Percentiles rank a stretch among this genome's conserved stretches.
phyloP scores from a whole-genome alignment of 2,113 vertebrate species.

The Diadophis punctatus region DNA sequence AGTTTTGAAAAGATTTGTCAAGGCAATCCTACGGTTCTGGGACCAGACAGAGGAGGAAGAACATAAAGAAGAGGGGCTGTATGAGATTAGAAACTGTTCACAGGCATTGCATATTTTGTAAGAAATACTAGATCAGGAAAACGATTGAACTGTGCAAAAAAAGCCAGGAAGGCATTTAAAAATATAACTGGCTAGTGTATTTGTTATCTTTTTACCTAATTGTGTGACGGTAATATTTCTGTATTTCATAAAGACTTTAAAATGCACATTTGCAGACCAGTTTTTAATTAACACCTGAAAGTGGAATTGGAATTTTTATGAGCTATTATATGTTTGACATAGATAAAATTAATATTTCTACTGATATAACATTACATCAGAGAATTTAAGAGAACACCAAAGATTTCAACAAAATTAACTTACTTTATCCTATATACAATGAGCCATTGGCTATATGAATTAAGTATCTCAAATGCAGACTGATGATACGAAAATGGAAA shows the following conservation, averaged over 20 bases:
- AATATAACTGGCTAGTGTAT: conserved; percentile 54
- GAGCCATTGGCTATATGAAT: conserved; percentile 76
- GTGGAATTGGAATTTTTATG: conserved; percentile 66
- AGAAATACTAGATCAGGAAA: conserved; percentile 84
- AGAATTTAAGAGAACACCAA: conserved; percentile 73
- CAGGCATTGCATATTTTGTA: conserved; percentile 85
- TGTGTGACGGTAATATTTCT: conserved; percentile 63
- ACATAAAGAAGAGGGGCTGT: conserved; percentile 88
- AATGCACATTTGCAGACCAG: conserved; percentile 59
- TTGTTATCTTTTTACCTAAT: conserved; percentile 63
- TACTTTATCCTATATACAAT: conserved; percentile 73
- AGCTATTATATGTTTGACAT: conserved; percentile 71
- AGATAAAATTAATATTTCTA: conserved; percentile 77
- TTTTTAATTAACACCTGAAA: conserved; percentile 75
- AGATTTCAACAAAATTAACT: conserved; percentile 81
- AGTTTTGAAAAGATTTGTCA: conserved; percentile 98
- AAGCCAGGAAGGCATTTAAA: conserved; percentile 74
- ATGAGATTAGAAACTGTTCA: conserved; percentile 88
- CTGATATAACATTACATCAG: conserved; percentile 73
- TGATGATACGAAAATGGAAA: conserved; percentile 81
- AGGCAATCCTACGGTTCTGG: conserved; percentile 90
- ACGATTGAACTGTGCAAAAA: conserved; percentile 75
- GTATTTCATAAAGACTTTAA: conserved; percentile 60
- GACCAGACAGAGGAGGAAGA: conserved; percentile 84
- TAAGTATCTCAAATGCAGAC: conserved; percentile 77